A percentile compares a stretch with the other conserved stretches of the same genome.
Evolutionary conservation across 2,113 vertebrate genomes (phyloP).

Genomic region (Boleophthalmus pectinirostris): DNA sequence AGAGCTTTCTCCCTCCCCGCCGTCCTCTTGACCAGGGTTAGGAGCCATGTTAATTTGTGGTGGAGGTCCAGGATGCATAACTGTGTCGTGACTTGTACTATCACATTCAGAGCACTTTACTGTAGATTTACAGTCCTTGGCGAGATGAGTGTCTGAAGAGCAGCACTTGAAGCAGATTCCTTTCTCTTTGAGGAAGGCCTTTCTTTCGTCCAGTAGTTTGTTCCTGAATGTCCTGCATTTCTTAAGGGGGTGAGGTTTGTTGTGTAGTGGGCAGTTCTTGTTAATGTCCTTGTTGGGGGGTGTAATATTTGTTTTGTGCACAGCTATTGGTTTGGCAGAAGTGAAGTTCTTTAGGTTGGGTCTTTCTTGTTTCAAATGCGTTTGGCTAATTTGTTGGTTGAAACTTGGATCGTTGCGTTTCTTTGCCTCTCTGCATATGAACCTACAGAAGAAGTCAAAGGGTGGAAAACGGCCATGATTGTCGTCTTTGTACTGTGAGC

Average conservation of each 20-base stretch:
- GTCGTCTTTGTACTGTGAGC: conserved; percentile 10
- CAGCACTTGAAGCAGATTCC: conserved; percentile 20
- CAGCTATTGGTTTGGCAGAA: background rate
- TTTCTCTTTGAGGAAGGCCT: conserved; percentile 30
- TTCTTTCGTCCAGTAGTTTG: conserved; percentile 5
- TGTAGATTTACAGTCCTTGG: conserved; percentile 19
- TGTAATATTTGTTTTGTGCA: conserved; percentile 8
- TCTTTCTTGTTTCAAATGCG: background rate
- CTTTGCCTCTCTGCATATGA: conserved; percentile 11
- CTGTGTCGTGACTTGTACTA: background rate
- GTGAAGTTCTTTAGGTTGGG: background rate
- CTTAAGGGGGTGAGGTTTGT: background rate
- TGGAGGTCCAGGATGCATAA: conserved; percentile 10
- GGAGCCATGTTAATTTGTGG: background rate
- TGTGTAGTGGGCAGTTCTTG: conserved; percentile 9
- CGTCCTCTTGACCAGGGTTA: background rate
- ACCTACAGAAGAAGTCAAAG: conserved; percentile 11
- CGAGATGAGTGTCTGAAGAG: conserved; percentile 4
- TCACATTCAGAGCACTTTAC: conserved; percentile 33
- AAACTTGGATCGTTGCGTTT: conserved; percentile 4
- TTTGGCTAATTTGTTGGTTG: background rate
- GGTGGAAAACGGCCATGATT: conserved; percentile 14
- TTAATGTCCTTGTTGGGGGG: background rate
- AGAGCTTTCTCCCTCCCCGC: conserved; percentile 14
- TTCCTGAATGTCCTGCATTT: conserved; percentile 21